Percentiles rank a stretch among this genome's conserved stretches.
Evolutionary conservation across 2,113 vertebrate species (phyloP).

Genomic region (Alethe castanea): DNA sequence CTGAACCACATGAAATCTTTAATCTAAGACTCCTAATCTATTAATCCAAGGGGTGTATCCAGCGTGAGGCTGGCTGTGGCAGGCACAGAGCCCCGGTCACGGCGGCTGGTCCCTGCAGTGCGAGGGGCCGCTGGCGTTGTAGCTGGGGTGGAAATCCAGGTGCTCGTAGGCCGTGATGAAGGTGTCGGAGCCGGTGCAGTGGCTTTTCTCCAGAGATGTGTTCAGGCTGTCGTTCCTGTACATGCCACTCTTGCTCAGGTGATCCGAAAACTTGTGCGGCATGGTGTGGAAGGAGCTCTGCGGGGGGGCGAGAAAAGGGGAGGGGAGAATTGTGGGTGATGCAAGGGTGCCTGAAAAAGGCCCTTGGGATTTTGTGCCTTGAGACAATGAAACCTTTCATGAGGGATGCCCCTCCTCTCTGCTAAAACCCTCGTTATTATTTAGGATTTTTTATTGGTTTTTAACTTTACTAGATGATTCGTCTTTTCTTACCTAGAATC

Average conservation of each 20-base stretch:
- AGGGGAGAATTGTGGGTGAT: too few species aligned
- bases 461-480: too few species aligned
- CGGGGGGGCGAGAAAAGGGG: background rate
- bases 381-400: too few species aligned
- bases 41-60: too few species aligned
- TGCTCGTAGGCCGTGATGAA: constrained; percentile 44
- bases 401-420: too few species aligned
- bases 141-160: constrained; percentile 71
- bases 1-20: background rate
- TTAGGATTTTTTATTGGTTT: too few species aligned
- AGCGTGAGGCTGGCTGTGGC: background rate
- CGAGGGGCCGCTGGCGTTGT: constrained; percentile 45
- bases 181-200: constrained; percentile 53
- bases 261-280: constrained; percentile 57
- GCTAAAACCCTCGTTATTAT: too few species aligned
- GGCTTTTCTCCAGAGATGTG: constrained; percentile 69
- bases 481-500: too few species aligned
- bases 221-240: constrained; percentile 73
- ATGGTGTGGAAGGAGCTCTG: constrained; percentile 71
- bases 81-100: too few species aligned
- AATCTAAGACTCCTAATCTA: background rate
- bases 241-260: constrained; percentile 57
- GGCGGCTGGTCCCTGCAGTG: background rate
- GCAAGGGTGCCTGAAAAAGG: too few species aligned
- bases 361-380: too few species aligned